Conservation (phyloP, 1,140 invertebrate species). For the Eubasilissa regina region DNA sequence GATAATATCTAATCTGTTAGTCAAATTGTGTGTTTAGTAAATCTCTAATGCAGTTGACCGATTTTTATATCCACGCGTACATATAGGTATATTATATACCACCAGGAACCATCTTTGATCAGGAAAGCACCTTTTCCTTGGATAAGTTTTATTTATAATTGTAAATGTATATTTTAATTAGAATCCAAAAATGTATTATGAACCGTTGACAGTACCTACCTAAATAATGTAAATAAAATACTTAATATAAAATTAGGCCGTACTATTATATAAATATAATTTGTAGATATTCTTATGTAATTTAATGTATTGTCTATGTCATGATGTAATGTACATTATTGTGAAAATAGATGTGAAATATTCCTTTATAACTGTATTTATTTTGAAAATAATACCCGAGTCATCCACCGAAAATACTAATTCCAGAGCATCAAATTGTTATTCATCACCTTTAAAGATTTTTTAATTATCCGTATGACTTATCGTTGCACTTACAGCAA, state of each 20-base stretch:
- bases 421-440: no score
- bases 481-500: background rate
- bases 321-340: constrained; percentile 16
- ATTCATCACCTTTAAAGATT: no score
- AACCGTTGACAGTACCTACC: background rate
- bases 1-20: no score
- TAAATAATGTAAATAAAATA: constrained; percentile 5
- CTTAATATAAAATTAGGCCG: background rate
- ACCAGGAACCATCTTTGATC: no score
- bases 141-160: no score
- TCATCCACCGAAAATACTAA: no score
- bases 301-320: background rate
- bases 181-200: constrained; percentile 20
- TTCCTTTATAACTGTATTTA: constrained; percentile 34
- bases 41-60: no score
- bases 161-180: background rate
- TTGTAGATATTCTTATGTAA: constrained; percentile 8
- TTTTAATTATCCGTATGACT: no score
- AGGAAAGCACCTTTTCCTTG: no score
- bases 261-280: constrained; percentile 21
- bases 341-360: constrained; percentile 56
- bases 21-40: no score
- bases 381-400: background rate
- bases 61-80: no score
- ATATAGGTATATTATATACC: no score